Percentiles rank a stretch among this genome's conserved stretches.
Evolutionary conservation across 1,140 invertebrate species (phyloP).

Genomic region (Lucilia cuprina): DNA sequence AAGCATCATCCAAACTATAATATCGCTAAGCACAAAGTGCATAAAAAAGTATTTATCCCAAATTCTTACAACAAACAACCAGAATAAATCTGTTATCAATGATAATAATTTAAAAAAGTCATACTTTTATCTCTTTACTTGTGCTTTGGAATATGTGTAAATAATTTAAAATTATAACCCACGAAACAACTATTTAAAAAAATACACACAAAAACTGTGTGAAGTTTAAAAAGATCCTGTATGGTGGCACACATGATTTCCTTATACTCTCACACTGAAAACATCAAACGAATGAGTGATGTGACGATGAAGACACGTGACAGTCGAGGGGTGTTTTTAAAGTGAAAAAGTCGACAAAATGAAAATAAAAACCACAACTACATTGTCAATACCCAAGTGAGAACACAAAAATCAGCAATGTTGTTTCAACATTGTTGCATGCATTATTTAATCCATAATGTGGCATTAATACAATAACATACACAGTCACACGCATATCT

Average conservation of each 20-base stretch:
- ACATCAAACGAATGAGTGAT: not conserved
- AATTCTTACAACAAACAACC: too few species aligned
- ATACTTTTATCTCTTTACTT: not conserved
- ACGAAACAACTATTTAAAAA: not conserved
- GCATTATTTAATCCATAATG: not conserved
- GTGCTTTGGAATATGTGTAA: too few species aligned
- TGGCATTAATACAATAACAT: too few species aligned
- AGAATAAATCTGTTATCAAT: too few species aligned
- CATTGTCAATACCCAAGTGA: not conserved
- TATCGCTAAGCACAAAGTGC: not conserved
- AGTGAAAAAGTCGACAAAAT: not conserved
- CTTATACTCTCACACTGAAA: not conserved
- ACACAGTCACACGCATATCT: too few species aligned
- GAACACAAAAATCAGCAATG: not conserved
- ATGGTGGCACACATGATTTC: not conserved
- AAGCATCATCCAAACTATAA: not conserved
- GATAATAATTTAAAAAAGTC: not conserved
- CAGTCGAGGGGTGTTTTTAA: not conserved
- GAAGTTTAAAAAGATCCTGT: not conserved
- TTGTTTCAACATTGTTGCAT: not conserved
- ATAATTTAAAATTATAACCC: too few species aligned
- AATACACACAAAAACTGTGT: not conserved
- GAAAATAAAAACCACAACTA: not conserved
- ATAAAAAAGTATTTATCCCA: not conserved
- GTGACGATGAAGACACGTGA: not conserved